Conservation (phyloP, 1,140 invertebrate genomes). For the Pachypeltis micranthus region DNA sequence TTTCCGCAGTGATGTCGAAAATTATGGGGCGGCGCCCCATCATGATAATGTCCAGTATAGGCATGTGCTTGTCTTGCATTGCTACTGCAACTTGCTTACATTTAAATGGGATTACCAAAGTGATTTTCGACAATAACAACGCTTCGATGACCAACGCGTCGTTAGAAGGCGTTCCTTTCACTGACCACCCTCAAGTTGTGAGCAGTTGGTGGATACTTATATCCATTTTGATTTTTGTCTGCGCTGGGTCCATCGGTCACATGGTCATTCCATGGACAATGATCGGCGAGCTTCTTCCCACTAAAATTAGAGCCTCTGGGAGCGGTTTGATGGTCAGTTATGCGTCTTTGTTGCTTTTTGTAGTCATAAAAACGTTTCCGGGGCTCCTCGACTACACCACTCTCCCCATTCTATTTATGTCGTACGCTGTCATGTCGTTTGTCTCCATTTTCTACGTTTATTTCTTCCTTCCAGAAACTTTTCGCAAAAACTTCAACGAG, state of each 20-base stretch:
- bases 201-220: slow-evolving; percentile 27
- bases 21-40: slow-evolving; percentile 40
- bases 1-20: slow-evolving; percentile 39
- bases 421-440: slow-evolving; percentile 46
- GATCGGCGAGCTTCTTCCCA: slow-evolving; percentile 37
- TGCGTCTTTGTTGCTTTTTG: slow-evolving; percentile 52
- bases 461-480: slow-evolving; percentile 58
- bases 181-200: background rate
- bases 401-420: slow-evolving; percentile 44
- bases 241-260: slow-evolving; percentile 42
- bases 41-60: slow-evolving; percentile 40
- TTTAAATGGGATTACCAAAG: background rate
- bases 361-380: slow-evolving; percentile 49
- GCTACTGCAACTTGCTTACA: slow-evolving; percentile 14
- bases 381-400: slow-evolving; percentile 39
- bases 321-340: slow-evolving; percentile 44
- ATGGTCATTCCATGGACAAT: slow-evolving; percentile 51
- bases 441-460: slow-evolving; percentile 44
- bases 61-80: slow-evolving; percentile 35
- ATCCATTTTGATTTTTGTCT: slow-evolving; percentile 40
- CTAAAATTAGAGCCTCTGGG: slow-evolving; percentile 38
- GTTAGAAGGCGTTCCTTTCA: background rate
- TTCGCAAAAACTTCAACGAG: slow-evolving; percentile 49
- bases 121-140: background rate
- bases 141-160: background rate